Evolutionary conservation across 2,888 invertebrate genomes (phyloP), one percentile per base, ranked within the genome.

Genomic region (Schrankia costaestrigalis): DNA sequence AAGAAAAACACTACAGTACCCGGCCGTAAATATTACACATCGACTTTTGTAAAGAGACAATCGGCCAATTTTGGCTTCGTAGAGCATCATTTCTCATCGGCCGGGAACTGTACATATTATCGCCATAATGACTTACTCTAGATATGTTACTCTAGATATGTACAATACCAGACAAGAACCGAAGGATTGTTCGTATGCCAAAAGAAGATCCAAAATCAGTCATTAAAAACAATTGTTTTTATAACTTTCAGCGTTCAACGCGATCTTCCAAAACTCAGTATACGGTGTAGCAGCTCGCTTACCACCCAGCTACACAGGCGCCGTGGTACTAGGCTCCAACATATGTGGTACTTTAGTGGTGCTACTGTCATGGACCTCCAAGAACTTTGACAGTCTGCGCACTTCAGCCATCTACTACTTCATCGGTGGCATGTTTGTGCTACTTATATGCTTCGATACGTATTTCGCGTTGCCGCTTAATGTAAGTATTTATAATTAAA

Each of bases 181-280:
- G n/a, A n/a, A n/a, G n/a, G n/a, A n/a, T n/a, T n/a, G n/a, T n/a
- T n/a, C n/a, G n/a, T n/a, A n/a, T n/a, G n/a, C n/a, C n/a, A n/a
- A n/a, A n/a, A n/a, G n/a, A n/a, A n/a, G n/a, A n/a, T n/a, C n/a
- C n/a, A n/a, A n/a, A n/a, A n/a, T n/a, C n/a, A n/a, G n/a, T n/a
- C n/a, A 19, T n/a, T 19, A 19, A 6, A n/a, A n/a, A 7, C 9
- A 9, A 21, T 21, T 21, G n/a, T 21, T 6, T n/a, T 21, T n/a
- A 21, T 21, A n/a, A 21, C 12, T 69, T 68, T 0, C 74, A 85
- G 86, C 73, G 7, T 80, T 78, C 68, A 88, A 96, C 87, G 99
- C 98, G 23, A 93, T 99, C 61, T 99, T 98, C 84, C 98, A 98
- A 78, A 99, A 98, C 86, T 97, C 97, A 0, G 95, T 99, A 14